phyloP scores from a whole-genome alignment of 2,888 invertebrate genomes.

The Perizoma affinitatum region DNA sequence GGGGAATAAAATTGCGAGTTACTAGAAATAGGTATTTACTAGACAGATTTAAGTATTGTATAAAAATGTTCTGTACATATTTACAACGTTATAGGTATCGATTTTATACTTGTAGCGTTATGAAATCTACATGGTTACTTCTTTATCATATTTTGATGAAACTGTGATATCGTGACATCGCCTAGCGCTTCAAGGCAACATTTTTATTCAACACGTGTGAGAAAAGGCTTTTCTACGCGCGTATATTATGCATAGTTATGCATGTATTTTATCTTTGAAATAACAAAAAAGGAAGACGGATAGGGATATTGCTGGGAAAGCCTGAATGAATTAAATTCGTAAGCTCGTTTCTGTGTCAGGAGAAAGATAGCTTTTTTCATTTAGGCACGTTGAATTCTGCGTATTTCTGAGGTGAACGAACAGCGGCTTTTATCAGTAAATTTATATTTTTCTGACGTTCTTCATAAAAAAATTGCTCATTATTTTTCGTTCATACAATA shows the following conservation, averaged over 20 bases:
- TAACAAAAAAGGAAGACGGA: conserved; percentile 18
- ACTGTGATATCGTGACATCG: conserved; percentile 20
- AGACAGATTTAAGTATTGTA: conserved; percentile 1
- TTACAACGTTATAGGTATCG: not conserved
- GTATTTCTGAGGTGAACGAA: conserved; percentile 14
- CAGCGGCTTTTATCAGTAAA: conserved; percentile 1
- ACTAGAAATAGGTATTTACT: no score
- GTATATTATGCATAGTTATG: conserved; percentile 30
- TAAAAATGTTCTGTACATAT: conserved; percentile 6
- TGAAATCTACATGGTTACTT: conserved; percentile 9
- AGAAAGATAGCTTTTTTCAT: conserved; percentile 9
- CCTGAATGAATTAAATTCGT: conserved; percentile 34
- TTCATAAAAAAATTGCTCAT: no score
- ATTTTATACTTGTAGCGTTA: conserved; percentile 8
- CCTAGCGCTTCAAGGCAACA: conserved; percentile 16
- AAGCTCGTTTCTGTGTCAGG: conserved; percentile 29
- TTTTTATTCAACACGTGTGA: conserved; percentile 29
- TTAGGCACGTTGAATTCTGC: not conserved
- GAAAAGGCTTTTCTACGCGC: conserved; percentile 13
- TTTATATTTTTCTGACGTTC: not conserved
- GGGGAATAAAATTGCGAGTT: no score
- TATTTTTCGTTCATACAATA: no score
- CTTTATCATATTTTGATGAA: conserved; percentile 22
- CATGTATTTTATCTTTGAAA: conserved; percentile 29
- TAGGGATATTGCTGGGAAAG: conserved; percentile 27